A percentile compares a stretch with the other conserved stretches of the same genome.
Conservation (phyloP, 2,888 invertebrate species). For the Brachypterus glaber region DNA sequence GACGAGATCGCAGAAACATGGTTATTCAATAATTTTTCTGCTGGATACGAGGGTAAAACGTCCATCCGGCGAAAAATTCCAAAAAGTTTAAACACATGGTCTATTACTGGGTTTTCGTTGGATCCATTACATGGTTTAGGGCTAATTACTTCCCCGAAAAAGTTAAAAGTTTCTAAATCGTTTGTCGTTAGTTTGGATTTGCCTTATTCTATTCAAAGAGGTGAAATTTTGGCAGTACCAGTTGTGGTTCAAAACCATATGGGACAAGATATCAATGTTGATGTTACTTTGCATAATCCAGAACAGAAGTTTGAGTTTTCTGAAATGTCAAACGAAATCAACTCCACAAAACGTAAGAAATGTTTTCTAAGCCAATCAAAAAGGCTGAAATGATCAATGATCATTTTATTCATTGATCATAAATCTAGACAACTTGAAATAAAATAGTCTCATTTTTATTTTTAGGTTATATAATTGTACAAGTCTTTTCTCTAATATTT, state of each 20-base stretch:
- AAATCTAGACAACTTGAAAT: neutral
- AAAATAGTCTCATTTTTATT: neutral
- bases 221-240: conserved; percentile 83
- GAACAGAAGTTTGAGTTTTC: conserved; percentile 74
- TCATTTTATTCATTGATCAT: no score
- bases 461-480: neutral
- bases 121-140: conserved; percentile 69
- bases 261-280: conserved; percentile 63
- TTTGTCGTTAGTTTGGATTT: conserved; percentile 80
- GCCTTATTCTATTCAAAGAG: conserved; percentile 79
- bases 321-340: conserved; percentile 66
- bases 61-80: conserved; percentile 60
- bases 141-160: conserved; percentile 55
- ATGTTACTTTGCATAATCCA: conserved; percentile 75
- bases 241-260: conserved; percentile 84
- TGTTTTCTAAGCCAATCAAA: neutral
- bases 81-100: conserved; percentile 76
- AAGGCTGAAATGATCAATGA: neutral
- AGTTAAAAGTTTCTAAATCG: conserved; percentile 66
- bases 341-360: conserved; percentile 58
- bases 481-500: no score
- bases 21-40: conserved; percentile 74
- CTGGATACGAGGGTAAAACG: conserved; percentile 57
- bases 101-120: conserved; percentile 72
- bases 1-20: conserved; percentile 66